Percentiles rank a stretch among this genome's conserved stretches.
phyloP scores from a whole-genome alignment of 2,888 invertebrate species.

The Onchidella celtica region DNA sequence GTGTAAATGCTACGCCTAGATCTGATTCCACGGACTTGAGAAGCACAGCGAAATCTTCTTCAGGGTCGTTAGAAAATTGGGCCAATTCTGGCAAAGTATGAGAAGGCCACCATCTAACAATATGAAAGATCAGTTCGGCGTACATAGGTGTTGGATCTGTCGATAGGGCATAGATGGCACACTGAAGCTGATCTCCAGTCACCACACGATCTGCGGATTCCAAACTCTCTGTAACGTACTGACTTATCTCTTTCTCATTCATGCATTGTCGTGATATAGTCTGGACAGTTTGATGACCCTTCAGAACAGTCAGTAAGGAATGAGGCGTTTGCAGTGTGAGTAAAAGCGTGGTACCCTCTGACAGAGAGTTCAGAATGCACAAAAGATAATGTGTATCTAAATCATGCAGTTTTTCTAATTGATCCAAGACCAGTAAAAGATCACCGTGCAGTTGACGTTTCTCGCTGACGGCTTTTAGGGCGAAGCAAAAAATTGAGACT shows the following conservation, averaged over 20 bases:
- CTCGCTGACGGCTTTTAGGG: constrained; percentile 46
- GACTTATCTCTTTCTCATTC: not conserved
- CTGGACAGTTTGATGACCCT: constrained; percentile 25
- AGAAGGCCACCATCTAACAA: constrained; percentile 54
- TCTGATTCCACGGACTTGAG: constrained; percentile 48
- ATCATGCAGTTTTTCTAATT: constrained; percentile 47
- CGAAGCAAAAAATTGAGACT: constrained; percentile 43
- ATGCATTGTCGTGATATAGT: constrained; percentile 16
- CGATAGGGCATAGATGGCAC: constrained; percentile 40
- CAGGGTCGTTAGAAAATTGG: constrained; percentile 33
- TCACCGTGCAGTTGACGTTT: constrained; percentile 29
- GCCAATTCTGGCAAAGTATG: constrained; percentile 48
- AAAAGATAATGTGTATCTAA: constrained; percentile 47
- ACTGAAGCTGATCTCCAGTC: constrained; percentile 50
- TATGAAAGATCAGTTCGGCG: constrained; percentile 37
- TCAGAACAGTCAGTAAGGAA: constrained; percentile 38
- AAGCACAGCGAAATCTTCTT: constrained; percentile 46
- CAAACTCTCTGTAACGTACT: constrained; percentile 32
- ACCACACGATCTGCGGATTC: constrained; percentile 29
- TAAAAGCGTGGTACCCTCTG: constrained; percentile 42
- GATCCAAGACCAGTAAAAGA: constrained; percentile 52
- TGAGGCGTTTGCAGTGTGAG: constrained; percentile 39
- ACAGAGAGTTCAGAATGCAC: constrained; percentile 48
- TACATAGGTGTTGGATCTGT: constrained; percentile 45
- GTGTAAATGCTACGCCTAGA: constrained; percentile 50